Evolutionary conservation across 2,888 invertebrate species (phyloP).

Genomic region (Diploptera punctata): DNA sequence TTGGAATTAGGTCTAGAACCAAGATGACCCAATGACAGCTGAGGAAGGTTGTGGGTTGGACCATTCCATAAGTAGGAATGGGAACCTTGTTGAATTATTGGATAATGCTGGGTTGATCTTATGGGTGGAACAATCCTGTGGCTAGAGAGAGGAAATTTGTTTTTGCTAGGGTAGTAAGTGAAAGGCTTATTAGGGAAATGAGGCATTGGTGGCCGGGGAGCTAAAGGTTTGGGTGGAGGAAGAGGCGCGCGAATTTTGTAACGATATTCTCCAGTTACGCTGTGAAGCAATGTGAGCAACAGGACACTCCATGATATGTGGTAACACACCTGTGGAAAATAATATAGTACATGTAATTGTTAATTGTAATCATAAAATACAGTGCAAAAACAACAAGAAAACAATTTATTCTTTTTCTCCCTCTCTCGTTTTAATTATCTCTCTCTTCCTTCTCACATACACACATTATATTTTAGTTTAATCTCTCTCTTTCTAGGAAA

Average conservation of each 20-base stretch:
- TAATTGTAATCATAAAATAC: too few species aligned
- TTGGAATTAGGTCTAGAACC: background rate
- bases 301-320: background rate
- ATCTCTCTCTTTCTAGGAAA: too few species aligned
- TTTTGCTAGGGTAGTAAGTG: background rate
- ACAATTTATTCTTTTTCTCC: too few species aligned
- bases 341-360: too few species aligned
- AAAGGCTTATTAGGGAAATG: conserved; percentile 8
- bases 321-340: background rate
- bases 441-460: too few species aligned
- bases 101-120: too few species aligned
- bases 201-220: conserved; percentile 46
- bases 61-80: too few species aligned
- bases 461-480: too few species aligned
- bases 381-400: too few species aligned
- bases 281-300: background rate
- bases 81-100: too few species aligned
- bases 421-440: too few species aligned
- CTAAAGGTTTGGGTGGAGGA: conserved; percentile 49
- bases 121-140: background rate
- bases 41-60: too few species aligned
- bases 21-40: background rate
- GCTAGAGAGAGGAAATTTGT: background rate
- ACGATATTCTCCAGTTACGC: conserved; percentile 13
- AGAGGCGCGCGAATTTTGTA: conserved; percentile 54